These are phyloP conservation scores for Pseudomugil gertrudae DNA, from an alignment of 2,797 vertebrate species.

Conservation along the genomic window DNA sequence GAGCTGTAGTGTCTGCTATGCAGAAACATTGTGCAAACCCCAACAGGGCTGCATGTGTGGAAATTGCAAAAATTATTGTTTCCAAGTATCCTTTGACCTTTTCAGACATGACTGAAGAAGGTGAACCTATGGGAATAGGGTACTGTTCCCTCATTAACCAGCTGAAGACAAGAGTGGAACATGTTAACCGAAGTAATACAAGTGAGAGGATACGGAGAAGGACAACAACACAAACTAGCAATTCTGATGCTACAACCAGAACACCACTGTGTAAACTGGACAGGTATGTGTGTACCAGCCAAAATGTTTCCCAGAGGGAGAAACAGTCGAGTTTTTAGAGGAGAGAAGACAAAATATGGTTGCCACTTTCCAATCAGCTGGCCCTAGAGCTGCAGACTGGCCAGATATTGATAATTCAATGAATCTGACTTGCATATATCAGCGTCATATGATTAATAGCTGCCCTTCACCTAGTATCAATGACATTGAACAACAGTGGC, in stretches of 20 bases:
- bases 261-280: neutral
- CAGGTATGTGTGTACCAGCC: slow-evolving; percentile 1
- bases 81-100: neutral
- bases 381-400: no score
- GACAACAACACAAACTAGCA: neutral
- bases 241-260: neutral
- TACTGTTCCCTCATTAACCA: neutral
- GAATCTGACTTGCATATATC: no score
- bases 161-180: slow-evolving; percentile 2
- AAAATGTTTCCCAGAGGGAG: slow-evolving; percentile 1
- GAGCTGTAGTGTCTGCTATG: neutral
- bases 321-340: no score
- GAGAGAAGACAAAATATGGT: no score
- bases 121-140: neutral
- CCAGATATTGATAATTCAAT: no score
- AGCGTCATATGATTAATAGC: no score
- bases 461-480: no score
- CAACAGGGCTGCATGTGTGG: neutral
- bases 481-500: neutral
- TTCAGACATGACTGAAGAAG: no score
- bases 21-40: neutral
- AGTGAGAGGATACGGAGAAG: neutral
- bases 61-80: neutral
- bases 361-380: no score
- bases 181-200: neutral